Conservation (phyloP, 1,140 invertebrate species). For the Centruroides vittatus region DNA sequence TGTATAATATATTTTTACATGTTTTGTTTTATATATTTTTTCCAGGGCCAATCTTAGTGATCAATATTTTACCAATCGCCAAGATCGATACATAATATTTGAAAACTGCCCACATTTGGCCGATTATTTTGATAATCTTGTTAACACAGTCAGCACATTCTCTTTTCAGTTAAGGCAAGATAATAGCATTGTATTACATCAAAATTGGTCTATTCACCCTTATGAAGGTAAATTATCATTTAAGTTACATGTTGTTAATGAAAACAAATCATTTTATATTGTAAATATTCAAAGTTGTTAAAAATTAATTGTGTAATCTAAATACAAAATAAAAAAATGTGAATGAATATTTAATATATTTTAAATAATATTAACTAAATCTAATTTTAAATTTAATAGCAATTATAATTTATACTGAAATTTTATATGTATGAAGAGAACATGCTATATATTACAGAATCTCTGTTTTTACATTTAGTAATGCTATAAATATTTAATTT, state of each 20-base stretch:
- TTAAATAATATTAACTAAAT: background rate
- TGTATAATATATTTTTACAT: too few species aligned
- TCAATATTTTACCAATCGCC: conserved; percentile 93
- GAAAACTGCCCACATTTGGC: conserved; percentile 60
- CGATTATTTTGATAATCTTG: conserved; percentile 56
- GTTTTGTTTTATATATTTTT: too few species aligned
- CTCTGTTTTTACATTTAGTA: too few species aligned
- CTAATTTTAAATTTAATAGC: too few species aligned
- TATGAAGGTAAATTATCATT: conserved; percentile 7
- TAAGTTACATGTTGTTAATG: background rate
- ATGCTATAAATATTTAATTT: too few species aligned
- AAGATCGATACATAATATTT: conserved; percentile 90
- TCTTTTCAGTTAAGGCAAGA: conserved; percentile 33
- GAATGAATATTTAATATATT: background rate
- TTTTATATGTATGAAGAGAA: too few species aligned
- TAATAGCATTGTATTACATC: conserved; percentile 24
- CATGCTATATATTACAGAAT: too few species aligned
- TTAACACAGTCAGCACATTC: conserved; percentile 36
- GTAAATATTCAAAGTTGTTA: background rate
- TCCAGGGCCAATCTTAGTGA: conserved; percentile 78
- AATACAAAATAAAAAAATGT: background rate
- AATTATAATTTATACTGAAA: too few species aligned
- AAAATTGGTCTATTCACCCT: conserved; percentile 14
- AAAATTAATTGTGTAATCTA: background rate
- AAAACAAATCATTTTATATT: background rate